Evolutionary conservation across 2,113 vertebrate genomes (phyloP).

Genomic region (Phalacrocorax aristotelis): DNA sequence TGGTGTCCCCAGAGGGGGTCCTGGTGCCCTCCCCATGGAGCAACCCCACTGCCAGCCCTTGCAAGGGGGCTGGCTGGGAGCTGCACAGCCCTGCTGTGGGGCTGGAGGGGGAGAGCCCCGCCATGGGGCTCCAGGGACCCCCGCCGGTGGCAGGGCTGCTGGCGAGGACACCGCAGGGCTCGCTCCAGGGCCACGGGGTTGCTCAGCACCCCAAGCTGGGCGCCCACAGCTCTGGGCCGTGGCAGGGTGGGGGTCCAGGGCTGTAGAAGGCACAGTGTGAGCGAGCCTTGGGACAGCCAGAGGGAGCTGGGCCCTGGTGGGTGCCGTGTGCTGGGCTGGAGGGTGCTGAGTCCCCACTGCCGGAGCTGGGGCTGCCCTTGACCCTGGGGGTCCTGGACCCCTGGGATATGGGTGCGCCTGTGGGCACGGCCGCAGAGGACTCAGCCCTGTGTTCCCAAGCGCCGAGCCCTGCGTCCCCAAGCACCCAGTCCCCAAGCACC

Average conservation of each 20-base stretch:
- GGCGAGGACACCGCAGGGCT: neutral
- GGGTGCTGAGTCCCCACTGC: fast-evolving
- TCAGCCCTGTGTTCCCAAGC: neutral
- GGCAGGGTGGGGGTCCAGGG: neutral
- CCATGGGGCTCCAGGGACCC: neutral
- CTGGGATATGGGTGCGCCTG: fast-evolving
- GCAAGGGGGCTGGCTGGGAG: neutral
- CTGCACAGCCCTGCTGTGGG: neutral
- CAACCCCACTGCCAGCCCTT: neutral
- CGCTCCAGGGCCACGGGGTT: too few species aligned
- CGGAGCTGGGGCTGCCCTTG: fast-evolving
- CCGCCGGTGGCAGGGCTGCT: fast-evolving
- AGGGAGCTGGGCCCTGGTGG: too few species aligned
- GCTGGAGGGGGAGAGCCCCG: neutral
- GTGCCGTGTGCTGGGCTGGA: neutral
- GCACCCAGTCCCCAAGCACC: neutral
- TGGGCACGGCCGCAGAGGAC: fast-evolving
- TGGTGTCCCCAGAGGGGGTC: fast-evolving
- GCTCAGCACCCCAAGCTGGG: neutral
- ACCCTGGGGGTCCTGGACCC: too few species aligned
- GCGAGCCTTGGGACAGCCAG: neutral
- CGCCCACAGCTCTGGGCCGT: fast-evolving
- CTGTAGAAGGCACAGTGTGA: neutral
- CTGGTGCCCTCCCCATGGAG: fast-evolving
- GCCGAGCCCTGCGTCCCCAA: fast-evolving